Evolutionary conservation across 2,888 invertebrate species (phyloP).

Genomic region (Agonopterix subpropinquella): DNA sequence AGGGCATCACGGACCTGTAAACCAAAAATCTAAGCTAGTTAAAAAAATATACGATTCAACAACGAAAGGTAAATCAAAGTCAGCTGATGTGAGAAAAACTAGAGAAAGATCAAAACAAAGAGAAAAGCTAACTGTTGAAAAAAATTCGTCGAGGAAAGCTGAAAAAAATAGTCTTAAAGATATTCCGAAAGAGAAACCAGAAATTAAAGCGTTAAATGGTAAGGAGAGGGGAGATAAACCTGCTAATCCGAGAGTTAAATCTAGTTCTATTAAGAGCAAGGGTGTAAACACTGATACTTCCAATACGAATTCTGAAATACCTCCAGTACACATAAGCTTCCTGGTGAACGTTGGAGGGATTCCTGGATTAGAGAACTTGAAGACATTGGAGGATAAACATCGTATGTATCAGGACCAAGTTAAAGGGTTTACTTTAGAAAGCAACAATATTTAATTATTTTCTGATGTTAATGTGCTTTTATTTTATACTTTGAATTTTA

Average conservation of each 20-base stretch:
- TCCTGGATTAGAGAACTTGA: constrained; percentile 46
- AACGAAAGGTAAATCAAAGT: constrained; percentile 26
- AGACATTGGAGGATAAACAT: constrained; percentile 59
- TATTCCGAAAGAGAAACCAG: neutral
- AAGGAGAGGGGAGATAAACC: neutral
- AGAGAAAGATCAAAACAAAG: constrained; percentile 18
- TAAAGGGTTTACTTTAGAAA: constrained; percentile 39
- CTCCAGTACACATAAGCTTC: constrained; percentile 59
- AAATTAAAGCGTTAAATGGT: neutral
- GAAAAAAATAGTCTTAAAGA: neutral
- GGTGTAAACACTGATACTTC: constrained; percentile 30
- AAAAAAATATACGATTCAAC: constrained; percentile 24
- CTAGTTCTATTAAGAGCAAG: constrained; percentile 27
- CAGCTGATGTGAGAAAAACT: constrained; percentile 23
- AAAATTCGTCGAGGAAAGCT: neutral
- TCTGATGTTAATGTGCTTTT: constrained; percentile 2
- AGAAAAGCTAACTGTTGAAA: constrained; percentile 8
- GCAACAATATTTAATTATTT: constrained; percentile 19
- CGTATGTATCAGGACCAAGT: constrained; percentile 60
- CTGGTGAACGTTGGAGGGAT: constrained; percentile 50
- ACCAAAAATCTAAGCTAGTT: constrained; percentile 17
- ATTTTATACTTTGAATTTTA: neutral
- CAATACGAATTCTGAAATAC: constrained; percentile 10
- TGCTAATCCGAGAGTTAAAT: constrained; percentile 16
- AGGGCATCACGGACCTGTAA: constrained; percentile 17